Percentiles rank a stretch among this genome's conserved stretches.
phyloP scores from a whole-genome alignment of 1,140 invertebrate genomes.

The Propsilocerus akamusi region DNA sequence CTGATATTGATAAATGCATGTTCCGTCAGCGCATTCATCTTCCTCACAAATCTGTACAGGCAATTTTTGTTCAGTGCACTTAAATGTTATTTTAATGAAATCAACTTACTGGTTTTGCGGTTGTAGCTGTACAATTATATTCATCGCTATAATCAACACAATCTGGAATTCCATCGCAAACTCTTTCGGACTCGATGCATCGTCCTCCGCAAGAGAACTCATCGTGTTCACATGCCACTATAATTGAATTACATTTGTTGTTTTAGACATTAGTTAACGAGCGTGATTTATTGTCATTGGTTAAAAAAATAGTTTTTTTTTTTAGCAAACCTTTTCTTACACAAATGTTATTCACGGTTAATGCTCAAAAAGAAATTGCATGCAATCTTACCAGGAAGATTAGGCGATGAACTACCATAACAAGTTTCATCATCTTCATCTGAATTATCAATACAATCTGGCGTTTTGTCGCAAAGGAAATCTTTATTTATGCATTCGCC shows the following conservation, averaged over 20 bases:
- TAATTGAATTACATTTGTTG: too few relatives aligned
- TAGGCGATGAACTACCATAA: too few relatives aligned
- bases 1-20: slow-evolving; percentile 42
- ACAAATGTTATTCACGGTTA: too few relatives aligned
- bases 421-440: slow-evolving; percentile 59
- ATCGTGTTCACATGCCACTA: slow-evolving; percentile 25
- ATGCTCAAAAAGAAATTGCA: too few relatives aligned
- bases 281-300: too few relatives aligned
- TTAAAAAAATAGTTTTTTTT: too few relatives aligned
- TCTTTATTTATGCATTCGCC: slow-evolving; percentile 35
- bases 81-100: too few relatives aligned
- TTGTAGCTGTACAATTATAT: slow-evolving; percentile 35
- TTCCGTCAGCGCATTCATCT: slow-evolving; percentile 27
- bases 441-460: slow-evolving; percentile 68
- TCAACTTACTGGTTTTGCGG: slow-evolving; percentile 6
- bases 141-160: slow-evolving; percentile 56
- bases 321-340: too few relatives aligned
- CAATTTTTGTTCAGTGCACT: too few relatives aligned
- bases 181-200: slow-evolving; percentile 37
- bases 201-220: slow-evolving; percentile 39
- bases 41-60: neutral
- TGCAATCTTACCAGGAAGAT: too few relatives aligned
- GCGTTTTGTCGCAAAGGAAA: slow-evolving; percentile 42
- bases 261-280: too few relatives aligned
- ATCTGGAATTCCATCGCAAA: slow-evolving; percentile 48